Base-by-base conservation (phyloP, 1,140 invertebrate genomes). In the Sogatella furcifera region DNA sequence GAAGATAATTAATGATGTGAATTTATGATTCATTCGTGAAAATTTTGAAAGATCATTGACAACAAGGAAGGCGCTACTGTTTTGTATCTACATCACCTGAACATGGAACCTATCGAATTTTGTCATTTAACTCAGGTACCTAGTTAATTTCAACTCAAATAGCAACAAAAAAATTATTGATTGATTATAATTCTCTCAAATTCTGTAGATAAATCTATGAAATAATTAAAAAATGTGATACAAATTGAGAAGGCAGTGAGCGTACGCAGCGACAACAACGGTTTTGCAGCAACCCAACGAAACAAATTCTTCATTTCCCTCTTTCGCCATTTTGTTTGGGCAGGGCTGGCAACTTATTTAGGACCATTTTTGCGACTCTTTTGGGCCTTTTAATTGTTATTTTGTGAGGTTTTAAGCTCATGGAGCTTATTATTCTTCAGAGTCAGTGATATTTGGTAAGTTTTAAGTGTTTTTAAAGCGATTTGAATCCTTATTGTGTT, bases 331-430 rank as follows among this genome's bases (percentile, higher is more conserved):
- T 57, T 62, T 62, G 55, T 55, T 49, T 38, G 60, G 54, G 54
- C 60, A 62, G 60, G 54, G 60, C 60, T 62, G 60, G 60, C 60
- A 62, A 62, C 60, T 62, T 62, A 57, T 42, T 54, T 55, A 61
- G 34, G 52, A 55, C 43, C 24, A 43, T 49, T 61, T 61, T 61
- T 43, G 34, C 53, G 49, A 52, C 14, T 22, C 17, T 61, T 54
- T 9, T 28, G 34, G 8, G 11, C 34, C 9, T 38, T 49, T 15
- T 49, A 49, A 49, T 19, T 49, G 15, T 17, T 49, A 49, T 49
- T 11, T 9, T 22, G 8, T 17, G 15, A 2, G 15, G 11, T 1
- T 17, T 49, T 49, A 2, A 1, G 46, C 21, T 49, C 14, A 22
- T 49, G 46, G 15, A 49, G 14, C 21, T 49, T 2, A 49, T 49